Base-by-base conservation (phyloP, 2,797 vertebrate species). In the Mormyrops boulengeri region DNA sequence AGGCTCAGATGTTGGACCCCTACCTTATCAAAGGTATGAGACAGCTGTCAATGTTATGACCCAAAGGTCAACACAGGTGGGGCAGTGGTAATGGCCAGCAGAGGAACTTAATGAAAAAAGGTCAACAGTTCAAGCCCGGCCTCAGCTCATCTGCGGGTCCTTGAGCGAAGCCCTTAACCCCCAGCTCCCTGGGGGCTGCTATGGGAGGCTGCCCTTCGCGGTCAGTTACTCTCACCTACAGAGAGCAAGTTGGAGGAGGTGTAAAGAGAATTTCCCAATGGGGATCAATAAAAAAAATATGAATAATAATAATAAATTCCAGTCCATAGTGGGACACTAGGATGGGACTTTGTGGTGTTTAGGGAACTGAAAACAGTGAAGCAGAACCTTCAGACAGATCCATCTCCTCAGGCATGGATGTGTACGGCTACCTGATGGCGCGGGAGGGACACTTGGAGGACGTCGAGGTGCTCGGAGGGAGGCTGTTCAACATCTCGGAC, bases 401-500 rank as follows among this genome's bases (percentile, higher is more conserved):
- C 34, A 34, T 87, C 30, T 60, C 17, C 30, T 4, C 38, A 99
- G 99, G 99, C 53, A 99, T 99, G 99, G 99, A 99, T 89, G 98
- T 99, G 0, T 99, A 99, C 11, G 99, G 99, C 19, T 99, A 99
- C 91, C 96, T 99, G 73, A 94, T 99, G 96, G 99, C 99, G 0
- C 97, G 98, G 0, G 99, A 99, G 92, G 98, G 99, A 30, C 97
- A 99, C 52, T 93, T 99, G n/a, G 99, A 99, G 90, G 99, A 99
- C 8, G 99, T 99, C 7, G 98, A 99, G 92, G 98, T 97, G 91
- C 95, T 99, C 4, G 99, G 99, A 91, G 99, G 99, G 89, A 96
- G 99, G n/a, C 95, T 99, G 53, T 99, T 99, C 94, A 99, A 99
- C 91, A 99, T 99, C 90, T 99, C 99, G 12, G 98, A 99, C 92